Evolutionary conservation across 1,140 invertebrate species (phyloP).

Genomic region (Drosophila sp.): DNA sequence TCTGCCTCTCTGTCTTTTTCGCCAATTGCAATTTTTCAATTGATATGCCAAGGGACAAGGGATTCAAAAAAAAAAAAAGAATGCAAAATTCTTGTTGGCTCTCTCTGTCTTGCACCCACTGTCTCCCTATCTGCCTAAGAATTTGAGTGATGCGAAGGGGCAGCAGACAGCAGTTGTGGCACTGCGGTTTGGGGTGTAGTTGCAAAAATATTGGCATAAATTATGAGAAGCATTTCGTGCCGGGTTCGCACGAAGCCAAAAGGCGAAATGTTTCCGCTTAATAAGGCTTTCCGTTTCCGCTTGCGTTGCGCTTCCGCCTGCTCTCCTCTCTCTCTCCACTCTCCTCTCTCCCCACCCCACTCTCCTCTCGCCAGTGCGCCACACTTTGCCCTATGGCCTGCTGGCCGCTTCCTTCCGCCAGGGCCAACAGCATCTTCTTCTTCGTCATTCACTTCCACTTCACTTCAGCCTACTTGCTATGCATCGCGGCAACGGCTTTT

Average conservation of each 20-base stretch:
- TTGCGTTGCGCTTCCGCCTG: conserved; percentile 53
- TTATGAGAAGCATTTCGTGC: conserved; percentile 64
- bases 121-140: conserved; percentile 36
- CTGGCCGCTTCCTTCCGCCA: conserved; percentile 72
- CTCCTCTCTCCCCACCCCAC: neutral
- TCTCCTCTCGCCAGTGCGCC: too few species aligned
- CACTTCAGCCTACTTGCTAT: conserved; percentile 59
- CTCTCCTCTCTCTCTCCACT: neutral
- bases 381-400: conserved; percentile 16
- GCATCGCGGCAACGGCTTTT: conserved; percentile 40
- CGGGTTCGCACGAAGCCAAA: conserved; percentile 75
- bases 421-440: conserved; percentile 41
- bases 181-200: conserved; percentile 32
- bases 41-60: conserved; percentile 49
- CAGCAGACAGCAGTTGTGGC: too few species aligned
- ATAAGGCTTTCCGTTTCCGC: conserved; percentile 82
- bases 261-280: conserved; percentile 83
- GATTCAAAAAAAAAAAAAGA: neutral
- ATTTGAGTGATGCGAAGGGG: conserved; percentile 45
- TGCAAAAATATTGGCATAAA: conserved; percentile 84
- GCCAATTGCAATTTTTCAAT: conserved; percentile 81
- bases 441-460: conserved; percentile 55
- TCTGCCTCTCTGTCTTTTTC: conserved; percentile 33
- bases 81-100: conserved; percentile 31
- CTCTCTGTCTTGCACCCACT: neutral